phyloP scores from a whole-genome alignment of 2,113 vertebrate species.

The Rhinolophus sinicus region DNA sequence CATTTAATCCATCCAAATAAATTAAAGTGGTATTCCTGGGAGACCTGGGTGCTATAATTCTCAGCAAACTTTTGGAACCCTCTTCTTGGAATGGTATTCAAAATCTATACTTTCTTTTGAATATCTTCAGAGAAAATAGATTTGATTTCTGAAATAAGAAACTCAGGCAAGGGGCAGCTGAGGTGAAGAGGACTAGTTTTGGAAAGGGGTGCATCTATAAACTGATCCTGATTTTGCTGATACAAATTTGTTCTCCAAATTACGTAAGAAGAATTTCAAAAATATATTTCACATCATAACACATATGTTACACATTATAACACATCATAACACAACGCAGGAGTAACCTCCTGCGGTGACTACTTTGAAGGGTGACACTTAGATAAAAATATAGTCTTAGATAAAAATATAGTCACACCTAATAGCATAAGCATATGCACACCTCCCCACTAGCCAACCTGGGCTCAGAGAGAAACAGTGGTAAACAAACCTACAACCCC shows the following conservation, averaged over 20 bases:
- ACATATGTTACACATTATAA: neutral
- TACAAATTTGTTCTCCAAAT: conserved; percentile 34
- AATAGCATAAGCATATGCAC: neutral
- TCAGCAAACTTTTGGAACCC: neutral
- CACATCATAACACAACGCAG: neutral
- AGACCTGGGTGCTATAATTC: neutral
- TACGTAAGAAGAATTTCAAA: conserved; percentile 38
- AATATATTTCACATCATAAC: neutral
- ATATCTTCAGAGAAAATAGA: neutral
- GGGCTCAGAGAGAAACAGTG: neutral
- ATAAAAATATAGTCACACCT: neutral
- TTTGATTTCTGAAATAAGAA: conserved; percentile 54
- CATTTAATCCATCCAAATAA: conserved; percentile 30
- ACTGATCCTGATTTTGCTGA: neutral
- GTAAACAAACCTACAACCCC: fast-evolving
- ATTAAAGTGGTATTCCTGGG: neutral
- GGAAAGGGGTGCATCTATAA: neutral
- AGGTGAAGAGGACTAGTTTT: neutral
- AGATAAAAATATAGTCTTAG: neutral
- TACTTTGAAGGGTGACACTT: neutral
- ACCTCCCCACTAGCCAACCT: fast-evolving
- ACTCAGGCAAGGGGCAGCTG: neutral
- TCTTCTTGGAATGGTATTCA: neutral
- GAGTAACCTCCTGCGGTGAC: neutral
- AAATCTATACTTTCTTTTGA: conserved; percentile 11